Conservation (phyloP, 2,113 vertebrate genomes). For the Alethe castanea region DNA sequence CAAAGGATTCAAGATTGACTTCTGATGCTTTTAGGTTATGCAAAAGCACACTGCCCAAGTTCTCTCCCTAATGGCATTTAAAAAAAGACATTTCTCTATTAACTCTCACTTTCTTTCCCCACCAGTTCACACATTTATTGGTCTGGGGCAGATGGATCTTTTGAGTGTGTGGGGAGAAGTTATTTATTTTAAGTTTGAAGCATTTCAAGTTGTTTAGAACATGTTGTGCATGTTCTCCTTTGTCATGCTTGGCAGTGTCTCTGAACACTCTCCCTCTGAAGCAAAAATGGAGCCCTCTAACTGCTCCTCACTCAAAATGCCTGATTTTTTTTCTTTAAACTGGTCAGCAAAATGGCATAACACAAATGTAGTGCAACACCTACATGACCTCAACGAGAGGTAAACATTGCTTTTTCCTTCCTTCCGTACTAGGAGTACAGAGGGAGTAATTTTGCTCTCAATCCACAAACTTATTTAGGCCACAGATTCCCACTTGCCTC, state of each 20-base stretch:
- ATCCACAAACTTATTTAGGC: neutral
- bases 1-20: neutral
- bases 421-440: neutral
- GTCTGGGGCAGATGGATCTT: neutral
- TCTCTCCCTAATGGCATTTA: neutral
- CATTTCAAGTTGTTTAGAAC: neutral
- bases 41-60: neutral
- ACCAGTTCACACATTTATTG: neutral
- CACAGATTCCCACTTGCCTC: neutral
- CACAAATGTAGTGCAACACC: neutral
- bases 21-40: neutral
- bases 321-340: neutral
- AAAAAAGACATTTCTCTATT: neutral
- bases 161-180: neutral
- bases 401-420: neutral
- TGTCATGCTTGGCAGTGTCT: neutral
- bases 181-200: neutral
- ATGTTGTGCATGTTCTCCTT: neutral
- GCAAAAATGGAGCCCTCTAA: neutral
- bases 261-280: neutral
- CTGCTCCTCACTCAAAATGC: neutral
- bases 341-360: neutral
- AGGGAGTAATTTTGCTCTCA: neutral
- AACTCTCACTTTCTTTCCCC: neutral
- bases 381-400: neutral